phyloP scores from a whole-genome alignment of 2,888 invertebrate species.

The Physocephala rufipes region DNA sequence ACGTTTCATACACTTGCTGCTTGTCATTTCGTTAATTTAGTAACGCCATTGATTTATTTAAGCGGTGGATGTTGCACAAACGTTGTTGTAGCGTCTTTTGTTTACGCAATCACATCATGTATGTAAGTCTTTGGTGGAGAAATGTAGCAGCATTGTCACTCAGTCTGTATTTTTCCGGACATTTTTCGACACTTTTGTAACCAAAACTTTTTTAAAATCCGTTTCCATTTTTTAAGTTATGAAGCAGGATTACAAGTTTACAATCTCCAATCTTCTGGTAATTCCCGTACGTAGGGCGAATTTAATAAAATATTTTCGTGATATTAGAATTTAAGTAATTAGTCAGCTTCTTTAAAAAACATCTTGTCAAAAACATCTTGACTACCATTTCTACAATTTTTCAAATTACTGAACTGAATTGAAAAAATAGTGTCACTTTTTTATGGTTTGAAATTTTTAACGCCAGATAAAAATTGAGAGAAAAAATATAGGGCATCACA shows the following conservation, averaged over 20 bases:
- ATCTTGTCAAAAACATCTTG: not conserved
- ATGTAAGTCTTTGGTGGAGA: not conserved
- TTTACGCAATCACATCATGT: not conserved
- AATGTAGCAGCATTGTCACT: conserved; percentile 13
- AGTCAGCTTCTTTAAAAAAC: too few species aligned
- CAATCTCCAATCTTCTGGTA: too few species aligned
- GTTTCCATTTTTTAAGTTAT: too few species aligned
- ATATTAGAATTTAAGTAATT: too few species aligned
- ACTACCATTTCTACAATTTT: not conserved
- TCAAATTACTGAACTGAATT: not conserved
- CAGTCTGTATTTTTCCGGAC: too few species aligned
- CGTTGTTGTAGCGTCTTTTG: conserved; percentile 24
- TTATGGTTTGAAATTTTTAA: not conserved
- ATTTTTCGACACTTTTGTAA: too few species aligned
- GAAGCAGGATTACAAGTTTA: too few species aligned
- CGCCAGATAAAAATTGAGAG: not conserved
- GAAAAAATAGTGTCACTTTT: not conserved
- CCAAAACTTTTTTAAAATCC: too few species aligned
- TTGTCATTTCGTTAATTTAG: conserved; percentile 21
- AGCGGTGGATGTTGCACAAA: conserved; percentile 13
- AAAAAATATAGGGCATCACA: not conserved
- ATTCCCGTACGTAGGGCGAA: too few species aligned
- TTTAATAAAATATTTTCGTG: too few species aligned
- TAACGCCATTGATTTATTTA: conserved; percentile 32
- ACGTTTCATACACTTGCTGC: conserved; percentile 23